These are phyloP conservation scores for Megaustenia siamemsis DNA, from an alignment of 2,888 invertebrate species.

Conservation along the genomic window DNA sequence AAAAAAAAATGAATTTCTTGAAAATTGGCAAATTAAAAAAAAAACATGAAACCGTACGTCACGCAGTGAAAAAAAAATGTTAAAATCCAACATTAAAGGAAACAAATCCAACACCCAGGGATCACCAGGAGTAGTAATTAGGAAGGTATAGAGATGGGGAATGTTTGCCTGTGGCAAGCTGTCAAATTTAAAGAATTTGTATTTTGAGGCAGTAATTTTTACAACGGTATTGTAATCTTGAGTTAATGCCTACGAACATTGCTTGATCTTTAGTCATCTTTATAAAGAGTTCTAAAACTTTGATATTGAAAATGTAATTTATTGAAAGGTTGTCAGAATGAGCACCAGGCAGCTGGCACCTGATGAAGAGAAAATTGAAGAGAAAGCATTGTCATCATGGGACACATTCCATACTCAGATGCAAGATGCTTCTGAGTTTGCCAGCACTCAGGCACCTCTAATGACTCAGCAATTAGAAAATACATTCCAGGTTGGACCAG, in stretches of 20 bases:
- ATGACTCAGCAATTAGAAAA: conserved; percentile 73
- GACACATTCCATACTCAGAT: conserved; percentile 77
- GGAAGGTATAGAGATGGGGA: too few relatives aligned
- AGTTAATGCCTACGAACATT: neutral
- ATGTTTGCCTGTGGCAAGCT: too few relatives aligned
- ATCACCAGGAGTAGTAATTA: too few relatives aligned
- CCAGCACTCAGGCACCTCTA: conserved; percentile 78
- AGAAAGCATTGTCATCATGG: conserved; percentile 74
- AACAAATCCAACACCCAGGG: too few relatives aligned
- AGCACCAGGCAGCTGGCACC: conserved; percentile 75
- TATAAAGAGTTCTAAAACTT: neutral
- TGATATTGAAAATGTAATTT: neutral
- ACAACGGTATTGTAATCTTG: too few relatives aligned
- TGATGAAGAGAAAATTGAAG: conserved; percentile 77
- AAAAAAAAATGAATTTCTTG: too few relatives aligned
- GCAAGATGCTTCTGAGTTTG: conserved; percentile 78
- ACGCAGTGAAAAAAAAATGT: too few relatives aligned
- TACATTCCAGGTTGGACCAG: conserved; percentile 64
- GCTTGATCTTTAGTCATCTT: neutral
- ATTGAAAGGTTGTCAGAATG: conserved; percentile 76
- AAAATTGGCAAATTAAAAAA: too few relatives aligned
- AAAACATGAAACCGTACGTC: too few relatives aligned
- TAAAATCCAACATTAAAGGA: too few relatives aligned
- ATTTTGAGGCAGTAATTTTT: too few relatives aligned
- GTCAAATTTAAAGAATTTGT: too few relatives aligned